Conservation (phyloP, 2,888 invertebrate genomes). For the Anoncus sp. region DNA sequence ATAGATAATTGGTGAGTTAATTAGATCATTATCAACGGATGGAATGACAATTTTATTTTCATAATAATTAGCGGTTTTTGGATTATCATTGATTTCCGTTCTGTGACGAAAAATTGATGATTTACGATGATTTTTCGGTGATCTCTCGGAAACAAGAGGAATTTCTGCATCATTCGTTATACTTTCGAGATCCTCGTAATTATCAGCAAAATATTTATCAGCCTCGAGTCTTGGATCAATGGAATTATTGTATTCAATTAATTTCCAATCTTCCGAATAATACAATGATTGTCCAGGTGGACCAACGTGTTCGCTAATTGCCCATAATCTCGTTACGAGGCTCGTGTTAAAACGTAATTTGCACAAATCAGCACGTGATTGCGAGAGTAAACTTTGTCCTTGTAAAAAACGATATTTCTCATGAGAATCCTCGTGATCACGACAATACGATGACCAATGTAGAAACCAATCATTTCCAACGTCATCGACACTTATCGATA, state of each 20-base stretch:
- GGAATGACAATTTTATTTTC: constrained; percentile 36
- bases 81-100: constrained; percentile 53
- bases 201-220: constrained; percentile 81
- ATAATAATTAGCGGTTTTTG: constrained; percentile 61
- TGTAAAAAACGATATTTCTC: constrained; percentile 84
- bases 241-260: constrained; percentile 82
- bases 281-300: constrained; percentile 91
- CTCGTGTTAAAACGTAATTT: constrained; percentile 89
- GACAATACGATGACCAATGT: constrained; percentile 90
- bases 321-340: constrained; percentile 87
- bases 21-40: background rate
- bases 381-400: constrained; percentile 71
- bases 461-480: constrained; percentile 91
- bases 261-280: constrained; percentile 85
- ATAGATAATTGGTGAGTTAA: constrained; percentile 20
- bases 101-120: constrained; percentile 60
- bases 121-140: constrained; percentile 65
- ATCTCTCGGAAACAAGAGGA: constrained; percentile 72
- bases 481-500: constrained; percentile 85
- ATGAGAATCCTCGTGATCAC: constrained; percentile 82
- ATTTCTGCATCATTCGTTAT: constrained; percentile 56
- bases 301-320: constrained; percentile 87
- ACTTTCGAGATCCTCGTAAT: constrained; percentile 72
- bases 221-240: constrained; percentile 84
- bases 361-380: constrained; percentile 86